A percentile compares a stretch with the other conserved stretches of the same genome.
phyloP scores from a whole-genome alignment of 2,113 vertebrate genomes.

The Etia nguti region DNA sequence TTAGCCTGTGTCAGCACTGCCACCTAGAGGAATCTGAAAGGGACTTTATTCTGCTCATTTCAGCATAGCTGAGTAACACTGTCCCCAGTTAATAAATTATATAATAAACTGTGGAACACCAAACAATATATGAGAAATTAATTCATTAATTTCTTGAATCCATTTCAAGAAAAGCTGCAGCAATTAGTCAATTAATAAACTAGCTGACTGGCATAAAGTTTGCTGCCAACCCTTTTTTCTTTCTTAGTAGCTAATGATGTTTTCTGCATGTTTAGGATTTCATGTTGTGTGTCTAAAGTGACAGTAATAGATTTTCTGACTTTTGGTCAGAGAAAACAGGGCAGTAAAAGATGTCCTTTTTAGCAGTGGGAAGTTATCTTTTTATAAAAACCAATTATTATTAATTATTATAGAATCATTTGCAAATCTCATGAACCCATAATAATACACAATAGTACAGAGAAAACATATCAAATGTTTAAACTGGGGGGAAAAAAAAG shows the following conservation, averaged over 20 bases:
- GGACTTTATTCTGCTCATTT: not conserved
- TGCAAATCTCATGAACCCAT: not conserved
- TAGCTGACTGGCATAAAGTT: not conserved
- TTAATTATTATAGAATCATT: not conserved
- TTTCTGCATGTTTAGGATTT: not conserved
- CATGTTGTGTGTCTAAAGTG: not conserved
- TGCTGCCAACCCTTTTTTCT: not conserved
- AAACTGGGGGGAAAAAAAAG: too few relatives aligned
- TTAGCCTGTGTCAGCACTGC: constrained; percentile 13
- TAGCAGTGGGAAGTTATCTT: not conserved
- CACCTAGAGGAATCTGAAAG: constrained; percentile 15
- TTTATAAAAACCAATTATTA: not conserved
- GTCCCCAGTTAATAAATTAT: not conserved
- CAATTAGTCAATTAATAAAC: not conserved
- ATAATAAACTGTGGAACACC: not conserved
- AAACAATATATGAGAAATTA: not conserved
- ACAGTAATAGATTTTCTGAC: not conserved
- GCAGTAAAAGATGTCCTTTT: not conserved
- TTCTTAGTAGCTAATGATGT: not conserved
- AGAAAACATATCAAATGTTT: not conserved
- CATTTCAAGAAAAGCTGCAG: not conserved
- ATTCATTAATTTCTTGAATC: not conserved
- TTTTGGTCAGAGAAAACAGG: not conserved
- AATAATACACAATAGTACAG: not conserved
- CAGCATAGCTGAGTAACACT: not conserved